Percentiles rank a stretch among this genome's conserved stretches.
phyloP scores from a whole-genome alignment of 2,888 invertebrate genomes.

The Yponomeuta malinellus region DNA sequence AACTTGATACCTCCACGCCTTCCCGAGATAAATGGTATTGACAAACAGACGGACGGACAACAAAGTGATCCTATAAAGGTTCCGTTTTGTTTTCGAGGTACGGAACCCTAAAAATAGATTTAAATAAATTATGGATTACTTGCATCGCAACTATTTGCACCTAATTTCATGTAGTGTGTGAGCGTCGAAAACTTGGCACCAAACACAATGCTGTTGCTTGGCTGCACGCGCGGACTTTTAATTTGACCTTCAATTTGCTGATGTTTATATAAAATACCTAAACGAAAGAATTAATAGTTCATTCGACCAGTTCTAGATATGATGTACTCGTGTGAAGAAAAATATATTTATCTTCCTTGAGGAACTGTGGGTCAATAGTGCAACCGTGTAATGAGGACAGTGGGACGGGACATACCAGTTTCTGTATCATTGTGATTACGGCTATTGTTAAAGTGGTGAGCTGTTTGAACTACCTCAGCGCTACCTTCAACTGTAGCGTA shows the following conservation, averaged over 20 bases:
- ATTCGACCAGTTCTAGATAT: background rate
- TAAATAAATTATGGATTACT: background rate
- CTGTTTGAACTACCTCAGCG: background rate
- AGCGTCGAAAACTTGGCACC: conserved; percentile 9
- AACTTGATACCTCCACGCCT: too few relatives aligned
- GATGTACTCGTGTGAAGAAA: background rate
- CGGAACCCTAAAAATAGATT: too few relatives aligned
- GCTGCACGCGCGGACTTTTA: conserved; percentile 5
- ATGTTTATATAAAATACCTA: conserved; percentile 10
- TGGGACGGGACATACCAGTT: conserved; percentile 6
- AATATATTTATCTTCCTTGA: conserved; percentile 1
- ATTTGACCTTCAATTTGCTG: conserved; percentile 6
- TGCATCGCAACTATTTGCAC: background rate
- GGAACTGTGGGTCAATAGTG: conserved; percentile 10
- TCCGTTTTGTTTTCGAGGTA: too few relatives aligned
- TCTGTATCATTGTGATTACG: conserved; percentile 2
- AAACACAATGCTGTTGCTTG: conserved; percentile 8
- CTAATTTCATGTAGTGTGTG: background rate
- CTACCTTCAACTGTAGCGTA: background rate
- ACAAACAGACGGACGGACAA: too few relatives aligned
- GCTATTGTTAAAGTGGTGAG: conserved; percentile 10
- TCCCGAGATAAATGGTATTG: too few relatives aligned
- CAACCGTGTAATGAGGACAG: background rate
- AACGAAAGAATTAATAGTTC: background rate
- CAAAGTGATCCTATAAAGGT: too few relatives aligned